Evolutionary conservation across 2,888 invertebrate genomes (phyloP).

Genomic region (Eristalis tenax): DNA sequence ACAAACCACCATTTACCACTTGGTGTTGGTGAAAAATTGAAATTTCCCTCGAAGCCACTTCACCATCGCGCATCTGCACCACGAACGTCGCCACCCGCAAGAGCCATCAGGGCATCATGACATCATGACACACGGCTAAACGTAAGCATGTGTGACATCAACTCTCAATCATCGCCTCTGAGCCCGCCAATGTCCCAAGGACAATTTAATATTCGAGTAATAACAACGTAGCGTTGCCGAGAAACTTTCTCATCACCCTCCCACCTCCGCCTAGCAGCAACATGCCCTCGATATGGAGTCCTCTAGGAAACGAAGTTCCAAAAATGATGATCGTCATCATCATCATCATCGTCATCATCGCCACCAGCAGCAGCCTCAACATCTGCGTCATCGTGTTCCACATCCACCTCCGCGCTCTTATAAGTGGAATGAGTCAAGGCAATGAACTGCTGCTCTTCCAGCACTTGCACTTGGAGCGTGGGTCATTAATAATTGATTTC

Average conservation of each 20-base stretch:
- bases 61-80: slow-evolving; percentile 32
- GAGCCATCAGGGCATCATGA: slow-evolving; percentile 21
- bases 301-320: slow-evolving; percentile 21
- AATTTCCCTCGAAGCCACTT: slow-evolving; percentile 62
- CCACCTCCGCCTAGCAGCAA: too few species aligned
- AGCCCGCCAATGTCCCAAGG: slow-evolving; percentile 48
- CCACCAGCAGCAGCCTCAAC: background rate
- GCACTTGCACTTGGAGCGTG: slow-evolving; percentile 42
- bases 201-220: slow-evolving; percentile 68
- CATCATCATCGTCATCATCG: slow-evolving; percentile 7
- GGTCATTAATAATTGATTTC: slow-evolving; percentile 64
- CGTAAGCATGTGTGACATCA: slow-evolving; percentile 29
- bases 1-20: too few species aligned
- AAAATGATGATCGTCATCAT: slow-evolving; percentile 9
- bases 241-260: slow-evolving; percentile 20
- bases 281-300: background rate
- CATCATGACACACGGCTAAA: slow-evolving; percentile 23
- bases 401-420: background rate
- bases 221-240: slow-evolving; percentile 38
- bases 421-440: background rate
- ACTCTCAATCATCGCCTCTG: slow-evolving; percentile 14
- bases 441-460: background rate
- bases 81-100: background rate
- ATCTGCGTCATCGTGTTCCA: background rate
- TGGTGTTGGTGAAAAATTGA: slow-evolving; percentile 9